Evolutionary conservation across 2,888 invertebrate species (phyloP).

Genomic region (Amphipyra tragopoginis): DNA sequence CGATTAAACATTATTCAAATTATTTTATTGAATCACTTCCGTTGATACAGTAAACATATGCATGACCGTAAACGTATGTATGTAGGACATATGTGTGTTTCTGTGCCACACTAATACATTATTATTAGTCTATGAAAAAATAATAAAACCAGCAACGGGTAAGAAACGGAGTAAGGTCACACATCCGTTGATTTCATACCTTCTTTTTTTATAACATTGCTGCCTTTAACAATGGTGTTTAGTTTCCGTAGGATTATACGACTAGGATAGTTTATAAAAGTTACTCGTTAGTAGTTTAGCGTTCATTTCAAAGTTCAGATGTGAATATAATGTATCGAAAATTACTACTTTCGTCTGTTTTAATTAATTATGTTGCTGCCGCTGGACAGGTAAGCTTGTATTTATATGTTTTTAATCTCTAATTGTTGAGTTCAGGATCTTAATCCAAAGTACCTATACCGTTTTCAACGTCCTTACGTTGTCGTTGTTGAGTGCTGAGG

Average conservation of each 20-base stretch:
- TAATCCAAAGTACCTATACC: too few species aligned
- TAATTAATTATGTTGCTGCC: conserved; percentile 37
- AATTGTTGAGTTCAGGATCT: neutral
- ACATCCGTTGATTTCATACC: conserved; percentile 32
- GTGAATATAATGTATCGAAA: conserved; percentile 50
- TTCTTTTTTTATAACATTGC: conserved; percentile 48
- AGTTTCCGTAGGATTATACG: conserved; percentile 47
- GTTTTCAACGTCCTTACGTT: too few species aligned
- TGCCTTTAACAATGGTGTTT: conserved; percentile 72
- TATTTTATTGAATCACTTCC: conserved; percentile 9
- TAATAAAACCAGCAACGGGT: conserved; percentile 34
- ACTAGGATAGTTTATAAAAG: conserved; percentile 67
- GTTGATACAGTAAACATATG: conserved; percentile 11
- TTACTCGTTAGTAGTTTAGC: conserved; percentile 31
- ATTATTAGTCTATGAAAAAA: conserved; percentile 38
- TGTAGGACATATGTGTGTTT: conserved; percentile 15
- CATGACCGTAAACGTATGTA: too few species aligned
- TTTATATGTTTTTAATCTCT: neutral
- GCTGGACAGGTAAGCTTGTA: conserved; percentile 39
- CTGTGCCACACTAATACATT: conserved; percentile 16
- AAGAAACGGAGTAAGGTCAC: conserved; percentile 36
- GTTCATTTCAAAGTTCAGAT: conserved; percentile 42
- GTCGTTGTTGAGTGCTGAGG: too few species aligned
- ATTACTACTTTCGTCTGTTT: conserved; percentile 39
- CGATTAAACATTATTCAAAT: neutral